Base-by-base conservation (phyloP, 2,113 vertebrate species). In the Otolemur garnettii region DNA sequence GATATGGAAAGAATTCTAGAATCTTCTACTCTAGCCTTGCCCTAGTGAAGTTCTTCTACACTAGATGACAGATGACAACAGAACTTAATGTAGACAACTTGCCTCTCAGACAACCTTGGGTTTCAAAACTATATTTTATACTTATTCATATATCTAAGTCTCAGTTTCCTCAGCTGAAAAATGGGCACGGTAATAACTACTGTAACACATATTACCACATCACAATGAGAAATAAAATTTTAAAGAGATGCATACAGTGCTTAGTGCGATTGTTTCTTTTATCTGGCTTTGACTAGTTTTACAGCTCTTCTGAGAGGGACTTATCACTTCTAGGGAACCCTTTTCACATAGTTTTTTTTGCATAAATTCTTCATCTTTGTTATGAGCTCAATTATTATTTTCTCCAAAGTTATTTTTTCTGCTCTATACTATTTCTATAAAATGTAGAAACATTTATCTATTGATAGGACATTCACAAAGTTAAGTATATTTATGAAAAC, bases 151-250 rank as follows among this genome's bases (percentile, higher is more conserved):
- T 21, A n/a, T 81, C 53, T 90, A 38, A 55, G 50, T 79, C 24
- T 94, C 81, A 77, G 28, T 90, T 96, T 98, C 35, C 81, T 95
- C 59, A 79, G 86, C 96, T 97, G 66, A 93, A 96, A 95, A 98
- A 96, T 89, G 15, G 33, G 33, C 45, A 57, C 72, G 60, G 2
- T 95, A 87, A 75, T 87, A 83, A 35, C 28, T 93, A 55, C 11
- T 50, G 64, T 4, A 87, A 50, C 89, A 21, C 1, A 42, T 17
- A 38, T 28, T 72, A 13, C 15, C 59, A 8, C 80, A 38, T n/a
- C 9, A 69, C 13, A 45, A 10, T 33, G 33, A 75, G 9, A 57
- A 78, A 71, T 59, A 24, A 35, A 83, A 45, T 64, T 92, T 95
- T 68, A 93, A 77, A 45, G 53, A 79, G 30, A 26, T 45, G 7